phyloP scores from a whole-genome alignment of 2,113 vertebrate genomes.

The Hassar affinis region DNA sequence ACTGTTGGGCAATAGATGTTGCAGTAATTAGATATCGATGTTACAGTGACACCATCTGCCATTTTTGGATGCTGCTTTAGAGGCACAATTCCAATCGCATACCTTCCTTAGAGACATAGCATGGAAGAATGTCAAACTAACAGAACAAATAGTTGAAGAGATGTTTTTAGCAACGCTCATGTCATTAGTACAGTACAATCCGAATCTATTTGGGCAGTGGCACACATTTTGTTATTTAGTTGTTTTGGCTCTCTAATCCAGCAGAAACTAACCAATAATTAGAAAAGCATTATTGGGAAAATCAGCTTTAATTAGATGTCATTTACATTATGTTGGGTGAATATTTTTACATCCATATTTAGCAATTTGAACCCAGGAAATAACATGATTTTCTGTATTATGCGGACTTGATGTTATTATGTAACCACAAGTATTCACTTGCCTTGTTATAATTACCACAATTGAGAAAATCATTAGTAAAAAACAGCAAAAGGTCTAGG shows the following conservation, averaged over 20 bases:
- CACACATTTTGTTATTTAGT: not conserved
- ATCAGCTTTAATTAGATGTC: not conserved
- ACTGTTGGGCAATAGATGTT: slow-evolving; percentile 1
- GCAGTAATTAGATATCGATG: not conserved
- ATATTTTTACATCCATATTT: not conserved
- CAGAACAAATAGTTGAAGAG: slow-evolving; percentile 24
- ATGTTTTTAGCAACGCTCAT: slow-evolving; percentile 5
- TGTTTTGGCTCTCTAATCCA: not conserved
- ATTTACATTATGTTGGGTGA: not conserved
- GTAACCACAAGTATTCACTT: not conserved
- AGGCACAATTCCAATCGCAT: not conserved
- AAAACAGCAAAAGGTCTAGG: not conserved
- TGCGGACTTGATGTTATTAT: not conserved
- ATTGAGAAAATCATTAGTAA: not conserved
- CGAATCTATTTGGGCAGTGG: not conserved
- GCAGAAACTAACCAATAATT: not conserved
- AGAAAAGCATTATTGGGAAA: not conserved
- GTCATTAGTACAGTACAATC: not conserved
- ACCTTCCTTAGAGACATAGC: slow-evolving; percentile 31
- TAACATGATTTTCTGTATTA: not conserved
- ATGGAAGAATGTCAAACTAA: slow-evolving; percentile 11
- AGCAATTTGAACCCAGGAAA: not conserved
- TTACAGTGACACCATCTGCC: slow-evolving; percentile 36
- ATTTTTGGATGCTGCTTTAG: slow-evolving; percentile 29
- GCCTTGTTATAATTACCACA: not conserved